Evolutionary conservation across 2,888 invertebrate genomes (phyloP).

Genomic region (Schizaphis graminum): DNA sequence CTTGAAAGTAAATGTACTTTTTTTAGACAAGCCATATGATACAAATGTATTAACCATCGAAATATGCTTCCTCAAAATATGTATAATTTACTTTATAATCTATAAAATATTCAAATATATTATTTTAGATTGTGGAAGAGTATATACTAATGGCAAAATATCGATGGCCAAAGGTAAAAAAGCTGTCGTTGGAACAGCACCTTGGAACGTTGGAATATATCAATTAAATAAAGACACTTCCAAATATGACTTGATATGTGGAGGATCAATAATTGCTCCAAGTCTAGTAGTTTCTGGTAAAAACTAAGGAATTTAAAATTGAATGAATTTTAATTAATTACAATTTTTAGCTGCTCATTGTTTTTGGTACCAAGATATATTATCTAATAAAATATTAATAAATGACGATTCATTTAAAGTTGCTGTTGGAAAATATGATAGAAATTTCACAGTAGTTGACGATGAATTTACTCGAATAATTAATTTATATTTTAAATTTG

Average conservation of each 20-base stretch:
- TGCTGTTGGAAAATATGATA: slow-evolving; percentile 39
- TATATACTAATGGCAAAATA: slow-evolving; percentile 49
- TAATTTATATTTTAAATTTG: not conserved
- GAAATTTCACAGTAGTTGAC: not conserved
- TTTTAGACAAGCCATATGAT: too few relatives aligned
- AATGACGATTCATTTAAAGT: not conserved
- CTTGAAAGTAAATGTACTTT: too few relatives aligned
- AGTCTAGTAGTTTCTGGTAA: too few relatives aligned
- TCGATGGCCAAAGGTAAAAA: slow-evolving; percentile 69
- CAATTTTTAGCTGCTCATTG: slow-evolving; percentile 62
- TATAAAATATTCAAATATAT: not conserved
- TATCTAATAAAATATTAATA: not conserved
- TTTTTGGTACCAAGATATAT: not conserved
- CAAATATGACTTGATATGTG: too few relatives aligned
- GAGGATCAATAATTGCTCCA: too few relatives aligned
- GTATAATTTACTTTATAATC: not conserved
- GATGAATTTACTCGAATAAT: slow-evolving; percentile 26
- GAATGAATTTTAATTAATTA: not conserved
- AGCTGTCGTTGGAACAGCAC: slow-evolving; percentile 68
- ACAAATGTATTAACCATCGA: not conserved
- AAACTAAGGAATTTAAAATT: slow-evolving; percentile 60
- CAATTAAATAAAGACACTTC: too few relatives aligned
- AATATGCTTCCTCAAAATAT: too few relatives aligned
- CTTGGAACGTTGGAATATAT: too few relatives aligned
- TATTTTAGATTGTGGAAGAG: slow-evolving; percentile 70